Evolutionary conservation across 2,113 vertebrate genomes (phyloP), one percentile per base, ranked within the genome.

Genomic region (Scomber colias): DNA sequence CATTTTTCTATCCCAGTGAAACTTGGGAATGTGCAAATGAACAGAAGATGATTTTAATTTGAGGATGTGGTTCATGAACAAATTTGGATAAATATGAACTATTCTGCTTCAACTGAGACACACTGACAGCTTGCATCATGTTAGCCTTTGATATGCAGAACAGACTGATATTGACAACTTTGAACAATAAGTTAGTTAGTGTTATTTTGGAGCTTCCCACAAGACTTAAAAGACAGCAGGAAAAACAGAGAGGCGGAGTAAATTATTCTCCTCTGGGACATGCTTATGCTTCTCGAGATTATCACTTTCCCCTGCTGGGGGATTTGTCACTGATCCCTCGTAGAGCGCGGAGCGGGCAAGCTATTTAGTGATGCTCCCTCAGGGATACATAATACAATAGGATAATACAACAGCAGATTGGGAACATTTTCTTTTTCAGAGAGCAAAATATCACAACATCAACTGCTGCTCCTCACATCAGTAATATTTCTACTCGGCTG

Each of bases 321-420:
- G 87, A 90, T 91, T 92, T 89, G 84, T 88, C 83, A 89, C 78
- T 86, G 76, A 90, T 91, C 89, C 86, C 81, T 86, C 14, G 11
- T 82, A 84, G 79, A 66, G 84, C 53, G 46, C 81, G 51, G 71
- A 81, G 84, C 76, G 63, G 84, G 81, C 30, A 45, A 73, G 76
- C 84, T 83, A 82, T 87, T 90, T 88, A 92, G 85, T 75, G 83
- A 88, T 64, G 67, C 79, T 89, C 75, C 85, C 87, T 86, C 17
- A 13, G 80, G 87, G 82, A 89, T 50, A 24, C 49, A 51, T 63
- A 79, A 72, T 67, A 84, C 85, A 85, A 75, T 40, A 55, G 78
- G 80, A 85, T 75, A 83, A 85, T 44, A 69, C 84, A 83, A 79
- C 79, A 61, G 79, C 62, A 86, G 84, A 79, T 31, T 57, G 80